Evolutionary conservation across 1,140 invertebrate genomes (phyloP).

Genomic region (Cydia splendana): DNA sequence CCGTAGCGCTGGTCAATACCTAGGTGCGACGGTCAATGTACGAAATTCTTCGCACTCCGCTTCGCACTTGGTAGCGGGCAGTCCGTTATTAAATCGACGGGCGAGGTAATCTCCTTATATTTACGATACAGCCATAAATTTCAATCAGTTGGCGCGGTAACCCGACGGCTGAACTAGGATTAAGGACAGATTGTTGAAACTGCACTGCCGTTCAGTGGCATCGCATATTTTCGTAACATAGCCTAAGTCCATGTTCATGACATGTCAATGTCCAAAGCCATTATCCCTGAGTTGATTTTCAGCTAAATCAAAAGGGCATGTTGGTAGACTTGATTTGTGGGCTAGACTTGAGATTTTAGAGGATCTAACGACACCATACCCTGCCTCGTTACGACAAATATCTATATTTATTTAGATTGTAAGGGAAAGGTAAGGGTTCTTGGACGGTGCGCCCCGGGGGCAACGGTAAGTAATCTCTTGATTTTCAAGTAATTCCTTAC

Average conservation of each 20-base stretch:
- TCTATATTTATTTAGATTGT: too few species aligned
- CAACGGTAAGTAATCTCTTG: too few species aligned
- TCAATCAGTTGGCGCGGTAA: conserved; percentile 3
- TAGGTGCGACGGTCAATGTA: not conserved
- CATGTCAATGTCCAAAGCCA: too few species aligned
- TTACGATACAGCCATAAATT: conserved; percentile 15
- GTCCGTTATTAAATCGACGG: conserved; percentile 20
- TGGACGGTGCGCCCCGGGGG: too few species aligned
- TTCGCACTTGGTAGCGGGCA: not conserved
- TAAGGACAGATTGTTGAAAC: conserved; percentile 14
- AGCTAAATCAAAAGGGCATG: too few species aligned
- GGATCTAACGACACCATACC: too few species aligned
- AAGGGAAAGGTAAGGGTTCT: too few species aligned
- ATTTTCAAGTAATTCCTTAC: too few species aligned
- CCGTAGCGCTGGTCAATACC: not conserved
- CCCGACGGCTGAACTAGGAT: conserved; percentile 14
- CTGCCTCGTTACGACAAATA: too few species aligned
- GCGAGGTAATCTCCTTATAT: conserved; percentile 17
- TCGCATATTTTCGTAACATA: not conserved
- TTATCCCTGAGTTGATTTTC: too few species aligned
- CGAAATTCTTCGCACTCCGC: not conserved
- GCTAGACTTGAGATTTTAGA: too few species aligned
- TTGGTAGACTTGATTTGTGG: too few species aligned
- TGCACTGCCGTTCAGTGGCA: not conserved
- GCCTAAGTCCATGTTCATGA: not conserved